Conservation (phyloP, 2,113 vertebrate genomes). For the Podilymbus podiceps region DNA sequence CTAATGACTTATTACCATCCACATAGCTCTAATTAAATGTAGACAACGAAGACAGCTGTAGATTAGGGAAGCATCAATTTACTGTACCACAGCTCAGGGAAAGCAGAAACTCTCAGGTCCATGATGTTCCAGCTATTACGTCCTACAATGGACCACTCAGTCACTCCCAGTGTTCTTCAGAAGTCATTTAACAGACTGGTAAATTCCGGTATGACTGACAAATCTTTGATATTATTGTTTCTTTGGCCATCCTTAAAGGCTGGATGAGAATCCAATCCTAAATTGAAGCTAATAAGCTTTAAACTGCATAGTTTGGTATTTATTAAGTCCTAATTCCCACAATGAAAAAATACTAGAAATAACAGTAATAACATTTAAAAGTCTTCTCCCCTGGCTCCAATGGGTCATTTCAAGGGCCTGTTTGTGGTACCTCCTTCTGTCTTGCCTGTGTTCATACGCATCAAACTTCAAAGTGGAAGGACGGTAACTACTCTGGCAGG, state of each 20-base stretch:
- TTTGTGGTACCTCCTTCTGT: not conserved
- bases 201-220: not conserved
- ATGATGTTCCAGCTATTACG: not conserved
- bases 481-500: not conserved
- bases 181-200: not conserved
- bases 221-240: not conserved
- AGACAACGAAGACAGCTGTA: not conserved
- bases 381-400: not conserved
- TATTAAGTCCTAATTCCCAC: not conserved
- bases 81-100: not conserved
- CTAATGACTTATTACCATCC: not conserved
- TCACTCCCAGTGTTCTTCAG: not conserved
- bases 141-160: not conserved
- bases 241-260: not conserved
- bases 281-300: not conserved
- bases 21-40: not conserved
- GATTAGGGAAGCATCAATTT: slow-evolving; percentile 18
- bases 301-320: not conserved
- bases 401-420: not conserved
- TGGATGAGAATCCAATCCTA: not conserved
- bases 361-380: not conserved
- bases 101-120: not conserved
- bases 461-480: not conserved
- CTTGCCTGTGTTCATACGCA: not conserved
- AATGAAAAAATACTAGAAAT: not conserved